Base-by-base conservation (phyloP, 2,888 invertebrate species). In the Polydrusus cervinus region DNA sequence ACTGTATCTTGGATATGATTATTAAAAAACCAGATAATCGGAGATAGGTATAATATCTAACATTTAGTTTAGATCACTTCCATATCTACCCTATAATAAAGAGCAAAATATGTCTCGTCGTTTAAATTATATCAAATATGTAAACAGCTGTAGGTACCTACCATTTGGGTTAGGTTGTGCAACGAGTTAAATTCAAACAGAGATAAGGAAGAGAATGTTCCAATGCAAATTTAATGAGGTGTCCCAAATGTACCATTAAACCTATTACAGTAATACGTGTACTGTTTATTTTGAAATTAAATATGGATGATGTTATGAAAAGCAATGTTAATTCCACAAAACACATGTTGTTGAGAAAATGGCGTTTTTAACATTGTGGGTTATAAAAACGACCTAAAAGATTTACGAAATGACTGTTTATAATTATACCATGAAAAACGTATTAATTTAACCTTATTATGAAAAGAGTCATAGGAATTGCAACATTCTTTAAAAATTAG, bases 41-140 rank as follows among this genome's bases (percentile, higher is more conserved):
- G 62, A 72, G 75, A 76, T 76, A 76, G 62, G 51, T 68, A 25
- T 47, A 64, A 74, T 74, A 74, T 74, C 68, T 68, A 68, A 74
- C 73, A 67, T 57, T 62, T 38, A 69, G 57, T 69, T 60, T 53
- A 69, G 40, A 49, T 69, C 34, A 14, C 49, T 47, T 34, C n/a
- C 55, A 47, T 51, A 74, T 74, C 62, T 69, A 34, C 55, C 69
- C 64, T 64, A 30, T 14, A 69, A 40, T 72, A 68, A 73, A 73
- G 68, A 73, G 73, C 60, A 40, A 51, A 72, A 72, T 43, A 55
- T 55, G 57, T 60, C 57, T 38, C 16, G 53, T 16, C 53, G 60
- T 64, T 66, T 40, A 66, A 66, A 66, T 66, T 60, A 49, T 47
- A 61, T 69, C 47, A 40, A 65, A 64, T 71, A 45, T 71, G 65